Conservation (phyloP, 2,113 vertebrate genomes). For the Sceloporus undulatus region DNA sequence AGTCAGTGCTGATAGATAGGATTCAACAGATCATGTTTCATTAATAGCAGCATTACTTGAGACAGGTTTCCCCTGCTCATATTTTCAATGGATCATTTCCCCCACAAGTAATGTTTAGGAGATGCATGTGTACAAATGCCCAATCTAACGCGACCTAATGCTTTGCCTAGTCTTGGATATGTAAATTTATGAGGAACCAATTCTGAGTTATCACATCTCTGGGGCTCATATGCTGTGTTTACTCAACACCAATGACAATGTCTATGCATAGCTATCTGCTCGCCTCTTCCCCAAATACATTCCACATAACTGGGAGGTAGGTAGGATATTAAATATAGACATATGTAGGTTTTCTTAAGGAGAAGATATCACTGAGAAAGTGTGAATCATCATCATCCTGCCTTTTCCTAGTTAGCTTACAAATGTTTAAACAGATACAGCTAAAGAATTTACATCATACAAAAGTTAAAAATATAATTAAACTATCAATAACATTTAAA, state of each 20-base stretch:
- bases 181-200: background rate
- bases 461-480: too few species aligned
- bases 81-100: background rate
- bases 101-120: background rate
- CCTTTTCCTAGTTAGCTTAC: too few species aligned
- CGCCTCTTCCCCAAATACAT: too few species aligned
- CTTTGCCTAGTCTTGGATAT: background rate
- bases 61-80: background rate
- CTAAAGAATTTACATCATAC: too few species aligned
- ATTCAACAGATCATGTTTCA: slow-evolving; percentile 6
- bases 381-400: too few species aligned
- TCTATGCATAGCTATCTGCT: too few species aligned
- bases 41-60: background rate
- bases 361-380: too few species aligned
- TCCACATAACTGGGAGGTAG: too few species aligned
- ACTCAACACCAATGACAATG: background rate
- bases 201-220: background rate
- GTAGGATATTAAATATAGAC: too few species aligned
- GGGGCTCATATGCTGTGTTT: background rate
- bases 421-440: too few species aligned
- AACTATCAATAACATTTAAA: too few species aligned
- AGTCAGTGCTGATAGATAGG: background rate
- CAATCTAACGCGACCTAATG: background rate
- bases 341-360: too few species aligned
- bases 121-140: background rate